Evolutionary conservation across 2,888 invertebrate genomes (phyloP).

Genomic region (Papilio gigon): DNA sequence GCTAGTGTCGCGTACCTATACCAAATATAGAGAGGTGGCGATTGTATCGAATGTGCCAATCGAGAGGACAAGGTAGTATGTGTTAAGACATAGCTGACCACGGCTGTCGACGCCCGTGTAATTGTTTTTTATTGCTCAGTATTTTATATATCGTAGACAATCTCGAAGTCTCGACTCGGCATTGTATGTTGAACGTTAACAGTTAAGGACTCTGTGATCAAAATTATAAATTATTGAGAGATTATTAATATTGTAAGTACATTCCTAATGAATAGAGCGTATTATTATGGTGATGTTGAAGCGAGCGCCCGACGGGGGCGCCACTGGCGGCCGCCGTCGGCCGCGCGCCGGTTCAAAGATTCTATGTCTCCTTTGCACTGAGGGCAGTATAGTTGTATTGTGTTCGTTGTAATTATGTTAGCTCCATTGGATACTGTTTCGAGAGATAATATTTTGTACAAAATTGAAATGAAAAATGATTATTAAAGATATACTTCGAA

Average conservation of each 20-base stretch:
- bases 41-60: conserved; percentile 75
- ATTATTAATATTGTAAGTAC: conserved; percentile 81
- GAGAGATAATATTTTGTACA: conserved; percentile 80
- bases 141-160: conserved; percentile 77
- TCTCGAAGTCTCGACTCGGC: conserved; percentile 70
- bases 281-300: conserved; percentile 75
- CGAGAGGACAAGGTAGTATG: conserved; percentile 75
- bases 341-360: conserved; percentile 59
- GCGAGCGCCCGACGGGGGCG: conserved; percentile 68
- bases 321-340: conserved; percentile 30
- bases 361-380: conserved; percentile 61
- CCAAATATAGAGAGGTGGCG: conserved; percentile 77
- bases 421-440: conserved; percentile 64
- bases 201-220: conserved; percentile 82
- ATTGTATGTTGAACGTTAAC: conserved; percentile 80
- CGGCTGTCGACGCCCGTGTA: conserved; percentile 73
- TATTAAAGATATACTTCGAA: conserved; percentile 69
- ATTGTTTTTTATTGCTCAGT: conserved; percentile 82
- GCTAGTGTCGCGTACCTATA: conserved; percentile 56
- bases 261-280: conserved; percentile 78
- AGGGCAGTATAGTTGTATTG: conserved; percentile 64
- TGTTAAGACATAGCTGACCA: conserved; percentile 75
- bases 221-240: conserved; percentile 83
- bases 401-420: conserved; percentile 66
- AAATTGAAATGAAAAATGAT: conserved; percentile 73